Conservation (phyloP, 2,113 vertebrate species). For the Holacanthus passer region DNA sequence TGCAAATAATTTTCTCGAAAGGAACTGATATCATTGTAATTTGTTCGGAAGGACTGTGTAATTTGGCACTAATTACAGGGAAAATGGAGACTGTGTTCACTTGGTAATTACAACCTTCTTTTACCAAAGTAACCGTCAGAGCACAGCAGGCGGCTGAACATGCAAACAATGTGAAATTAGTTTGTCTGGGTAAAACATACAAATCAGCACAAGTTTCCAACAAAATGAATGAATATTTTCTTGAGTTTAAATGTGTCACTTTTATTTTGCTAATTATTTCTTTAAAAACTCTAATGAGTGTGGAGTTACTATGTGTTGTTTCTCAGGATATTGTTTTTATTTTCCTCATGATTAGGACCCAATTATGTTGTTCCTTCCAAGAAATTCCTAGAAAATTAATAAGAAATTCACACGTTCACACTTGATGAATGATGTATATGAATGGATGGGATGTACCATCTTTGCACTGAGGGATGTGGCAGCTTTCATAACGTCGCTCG, state of each 20-base stretch:
- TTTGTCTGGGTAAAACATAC: background rate
- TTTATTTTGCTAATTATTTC: background rate
- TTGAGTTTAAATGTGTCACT: background rate
- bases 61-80: constrained; percentile 11
- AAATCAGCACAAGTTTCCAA: background rate
- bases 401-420: background rate
- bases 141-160: background rate
- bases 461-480: constrained; percentile 92
- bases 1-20: constrained; percentile 13
- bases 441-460: constrained; percentile 80
- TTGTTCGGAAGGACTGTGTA: background rate
- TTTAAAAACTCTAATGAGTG: background rate
- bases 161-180: background rate
- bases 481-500: constrained; percentile 89
- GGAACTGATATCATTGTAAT: background rate
- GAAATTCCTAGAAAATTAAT: background rate
- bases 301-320: background rate
- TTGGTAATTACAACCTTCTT: constrained; percentile 29
- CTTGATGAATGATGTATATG: background rate
- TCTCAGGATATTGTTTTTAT: background rate
- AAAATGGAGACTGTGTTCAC: background rate
- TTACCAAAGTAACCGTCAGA: constrained; percentile 3
- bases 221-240: background rate
- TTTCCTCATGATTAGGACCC: background rate
- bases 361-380: background rate